Evolutionary conservation across 2,797 vertebrate species (phyloP), one percentile per base, ranked within the genome.

Genomic region (Avahi laniger): DNA sequence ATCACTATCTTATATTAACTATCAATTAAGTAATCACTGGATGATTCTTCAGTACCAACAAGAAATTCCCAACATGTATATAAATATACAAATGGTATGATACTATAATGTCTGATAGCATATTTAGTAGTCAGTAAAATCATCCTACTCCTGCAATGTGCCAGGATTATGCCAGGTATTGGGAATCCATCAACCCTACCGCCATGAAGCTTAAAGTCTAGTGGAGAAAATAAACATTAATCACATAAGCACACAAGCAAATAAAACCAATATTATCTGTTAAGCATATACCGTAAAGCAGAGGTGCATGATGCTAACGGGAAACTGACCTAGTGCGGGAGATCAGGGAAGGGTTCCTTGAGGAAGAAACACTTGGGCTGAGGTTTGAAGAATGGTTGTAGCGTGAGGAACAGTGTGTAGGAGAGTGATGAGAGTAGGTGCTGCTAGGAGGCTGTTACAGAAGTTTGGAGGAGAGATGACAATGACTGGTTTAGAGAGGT

Each of bases 1-100:
- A 93, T 97, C 91, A 87, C 93, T 98, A 96, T 97, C 89, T 98
- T 97, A 88, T 96, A 96, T 97, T 94, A 97, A 95, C 61, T 94
- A 5, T 80, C 72, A 80, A 41, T 94, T 92, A 67, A 22, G 43
- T 80, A 90, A 76, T n/a, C 85, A 28, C 28, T 59, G 76, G 22
- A 14, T 80, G 59, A 91, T 70, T 92, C 22, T 79, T 86, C 41
- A 76, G n/a, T 57, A n/a, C 17, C 52, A 89, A 63, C 22, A 89
- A 59, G 69, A 81, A 70, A 41, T 54, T 92, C 20, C 26, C 50
- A 61, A 41, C 33, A 38, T 89, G n/a, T 85, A 43, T 35, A 38
- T 22, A 83, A 67, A 69, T 85, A 43, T 33, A 38, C 26, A 83
- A 67, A 63, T 92, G 54, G 35, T 73, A 54, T 72, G 61, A 35